These are phyloP conservation scores for Peromyscus californicus DNA, from an alignment of 2,113 vertebrate genomes.

Conservation along the genomic window DNA sequence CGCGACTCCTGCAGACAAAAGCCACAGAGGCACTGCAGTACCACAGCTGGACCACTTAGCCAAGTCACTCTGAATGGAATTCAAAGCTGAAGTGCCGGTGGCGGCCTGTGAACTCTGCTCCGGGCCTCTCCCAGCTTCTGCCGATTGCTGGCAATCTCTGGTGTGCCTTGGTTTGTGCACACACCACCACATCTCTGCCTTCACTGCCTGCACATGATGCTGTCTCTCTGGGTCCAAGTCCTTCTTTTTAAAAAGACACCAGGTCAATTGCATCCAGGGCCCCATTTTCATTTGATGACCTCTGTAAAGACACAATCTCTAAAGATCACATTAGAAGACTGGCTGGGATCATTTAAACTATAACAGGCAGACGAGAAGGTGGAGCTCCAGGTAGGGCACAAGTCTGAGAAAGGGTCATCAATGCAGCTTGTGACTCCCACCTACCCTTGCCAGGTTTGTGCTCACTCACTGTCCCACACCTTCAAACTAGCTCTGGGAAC, in stretches of 20 bases:
- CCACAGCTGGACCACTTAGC: background rate
- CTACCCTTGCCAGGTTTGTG: background rate
- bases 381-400: background rate
- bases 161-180: background rate
- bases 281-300: background rate
- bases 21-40: background rate
- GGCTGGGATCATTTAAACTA: background rate
- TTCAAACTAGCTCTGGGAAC: background rate
- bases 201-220: background rate
- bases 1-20: background rate
- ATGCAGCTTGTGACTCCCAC: background rate
- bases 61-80: background rate
- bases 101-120: background rate
- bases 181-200: background rate
- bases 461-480: background rate
- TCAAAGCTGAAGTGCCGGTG: background rate
- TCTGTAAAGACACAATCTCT: background rate
- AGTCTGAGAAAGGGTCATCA: background rate
- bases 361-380: background rate
- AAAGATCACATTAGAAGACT: background rate
- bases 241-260: background rate
- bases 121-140: background rate
- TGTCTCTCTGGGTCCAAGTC: background rate
- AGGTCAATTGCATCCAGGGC: too few species aligned
- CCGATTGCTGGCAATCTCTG: background rate